Evolutionary conservation across 2,797 vertebrate genomes (phyloP), one percentile per base, ranked within the genome.

Genomic region (Knipowitschia caucasica): DNA sequence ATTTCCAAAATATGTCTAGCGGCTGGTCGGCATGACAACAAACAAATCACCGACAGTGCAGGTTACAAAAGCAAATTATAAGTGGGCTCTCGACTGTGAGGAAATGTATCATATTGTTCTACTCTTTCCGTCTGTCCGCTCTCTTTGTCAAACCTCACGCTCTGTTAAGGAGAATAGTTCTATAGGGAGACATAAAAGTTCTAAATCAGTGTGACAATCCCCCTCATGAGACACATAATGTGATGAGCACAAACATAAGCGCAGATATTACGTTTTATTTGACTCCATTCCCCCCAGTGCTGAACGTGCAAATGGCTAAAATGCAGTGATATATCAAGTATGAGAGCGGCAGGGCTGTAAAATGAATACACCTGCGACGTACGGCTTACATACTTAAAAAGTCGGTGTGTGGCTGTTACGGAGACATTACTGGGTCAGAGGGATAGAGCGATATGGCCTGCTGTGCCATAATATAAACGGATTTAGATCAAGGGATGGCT

Each of bases 201-300:
- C 56, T 53, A 53, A 61, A 73, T 56, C 56, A 51, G 60, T 42
- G 58, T 73, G 53, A 53, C 72, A 76, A 71, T 56, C 23, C 42
- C 60, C 66, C 72, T 70, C 58, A 21, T 1, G 55, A 70, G 62
- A 23, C 59, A 61, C 7, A 67, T 62, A 67, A 79, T 8, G 50
- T 33, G 17, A 73, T 54, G 71, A 78, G 65, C 57, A 62, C 45
- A 68, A 68, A 73, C 53, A 73, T 17, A 31, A 49, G 36, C 53
- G 52, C 34, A 25, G 21, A n/a, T 59, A 73, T 80, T 70, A 62
- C 27, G 21, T 67, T 77, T 78, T 55, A 75, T 58, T 50, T 72
- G 66, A 77, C 50, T 77, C 62, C 52, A 59, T 79, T 77, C 69
- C 67, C 69, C 62, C 50, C 50, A 57, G 75, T 54, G 65, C 64